Base-by-base conservation (phyloP, 2,113 vertebrate species). In the Glaucidium brasilianum region DNA sequence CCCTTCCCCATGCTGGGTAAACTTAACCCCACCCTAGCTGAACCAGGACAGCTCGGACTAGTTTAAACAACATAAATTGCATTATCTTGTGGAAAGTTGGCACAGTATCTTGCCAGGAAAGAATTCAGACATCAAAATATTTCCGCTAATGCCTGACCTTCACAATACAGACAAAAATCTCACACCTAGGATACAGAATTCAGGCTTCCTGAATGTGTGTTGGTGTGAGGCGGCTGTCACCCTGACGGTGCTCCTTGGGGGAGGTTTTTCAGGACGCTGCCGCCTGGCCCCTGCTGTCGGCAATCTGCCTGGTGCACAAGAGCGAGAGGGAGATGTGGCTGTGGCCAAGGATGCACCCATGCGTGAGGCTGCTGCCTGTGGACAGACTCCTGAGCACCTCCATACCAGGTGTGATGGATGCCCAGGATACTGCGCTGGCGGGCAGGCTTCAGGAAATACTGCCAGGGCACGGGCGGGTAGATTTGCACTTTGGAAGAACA, bases 371-470 rank as follows among this genome's bases (percentile, higher is more conserved):
- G 21, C 29, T 1, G 49, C 17, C 43, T 3, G 1, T 12, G 67
- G 29, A 22, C 0, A 10, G 29, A 27, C n/a, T 25, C 16, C 15
- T 3, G 20, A 49, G 34, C 50, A 43, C 12, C 37, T 32, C 29
- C 1, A 2, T 22, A 32, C 12, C 15, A 5, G 15, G 26, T 37
- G 23, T 16, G 35, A 50, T 6, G 30, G 52, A 15, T n/a, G 25
- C 62, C 14, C 0, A 0, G 6, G 30, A 13, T 11, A 3, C 47
- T 20, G 34, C 1, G 3, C 29, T 39, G 49, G n/a, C 3, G 1
- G 22, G 20, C 6, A 32, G 15, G 12, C 50, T 56, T 34, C 23
- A 34, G 55, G 35, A 69, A 64, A 39, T 6, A 9, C 43, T 68
- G 43, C 53, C 37, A 25, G 52, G 29, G 15, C 10, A 41, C 0